These are phyloP conservation scores for Drosophila neotestacea DNA, from an alignment of 2,888 invertebrate species.

Conservation along the genomic window DNA sequence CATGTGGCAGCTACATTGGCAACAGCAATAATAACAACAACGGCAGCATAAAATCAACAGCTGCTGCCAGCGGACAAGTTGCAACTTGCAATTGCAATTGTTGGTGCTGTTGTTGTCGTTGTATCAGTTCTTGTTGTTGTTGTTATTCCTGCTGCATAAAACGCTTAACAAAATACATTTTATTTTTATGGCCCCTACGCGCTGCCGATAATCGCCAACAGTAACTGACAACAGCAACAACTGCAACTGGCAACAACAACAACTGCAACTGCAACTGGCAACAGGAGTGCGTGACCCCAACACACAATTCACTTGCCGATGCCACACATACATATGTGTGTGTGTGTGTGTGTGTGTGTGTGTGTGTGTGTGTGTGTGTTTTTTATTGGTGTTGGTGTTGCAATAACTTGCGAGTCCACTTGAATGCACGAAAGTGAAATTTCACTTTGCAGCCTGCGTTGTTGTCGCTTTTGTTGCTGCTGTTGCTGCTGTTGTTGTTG, in stretches of 20 bases:
- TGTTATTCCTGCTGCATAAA: slow-evolving; percentile 33
- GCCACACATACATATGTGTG: background rate
- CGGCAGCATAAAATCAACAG: slow-evolving; percentile 29
- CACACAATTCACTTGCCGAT: slow-evolving; percentile 45
- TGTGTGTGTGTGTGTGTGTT: slow-evolving; percentile 16
- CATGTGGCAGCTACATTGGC: slow-evolving; percentile 49
- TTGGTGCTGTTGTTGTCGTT: slow-evolving; percentile 2
- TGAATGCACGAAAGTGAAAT: slow-evolving; percentile 74
- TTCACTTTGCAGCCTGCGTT: slow-evolving; percentile 63
- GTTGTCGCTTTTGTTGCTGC: slow-evolving; percentile 16
- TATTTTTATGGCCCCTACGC: slow-evolving; percentile 64
- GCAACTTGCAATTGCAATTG: slow-evolving; percentile 27
- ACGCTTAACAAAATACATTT: slow-evolving; percentile 60
- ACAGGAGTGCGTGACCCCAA: slow-evolving; percentile 77
- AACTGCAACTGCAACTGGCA: slow-evolving; percentile 32
- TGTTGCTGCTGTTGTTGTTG: slow-evolving; percentile 1
- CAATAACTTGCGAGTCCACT: slow-evolving; percentile 54
- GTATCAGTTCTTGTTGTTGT: background rate
- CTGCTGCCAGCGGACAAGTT: slow-evolving; percentile 5
- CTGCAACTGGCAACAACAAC: slow-evolving; percentile 28
- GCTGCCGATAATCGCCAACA: slow-evolving; percentile 39
- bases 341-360: slow-evolving; percentile 21
- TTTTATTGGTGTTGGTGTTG: slow-evolving; percentile 38
- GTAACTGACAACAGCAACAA: slow-evolving; percentile 23
- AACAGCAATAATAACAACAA: slow-evolving; percentile 13